Conservation (phyloP, 1,140 invertebrate genomes). For the Pteromalus puparum region DNA sequence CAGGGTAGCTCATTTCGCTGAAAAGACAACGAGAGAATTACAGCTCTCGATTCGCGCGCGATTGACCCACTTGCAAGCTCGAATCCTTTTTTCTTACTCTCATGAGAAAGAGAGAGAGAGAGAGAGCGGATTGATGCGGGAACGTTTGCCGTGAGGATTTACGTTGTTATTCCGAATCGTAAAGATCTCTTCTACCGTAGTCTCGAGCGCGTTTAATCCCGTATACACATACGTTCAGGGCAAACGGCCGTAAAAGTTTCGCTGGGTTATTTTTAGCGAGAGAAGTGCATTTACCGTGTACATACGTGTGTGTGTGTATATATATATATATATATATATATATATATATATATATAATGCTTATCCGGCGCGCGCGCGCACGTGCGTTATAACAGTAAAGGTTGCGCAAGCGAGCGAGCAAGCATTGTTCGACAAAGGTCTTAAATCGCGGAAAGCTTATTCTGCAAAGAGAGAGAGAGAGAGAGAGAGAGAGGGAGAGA, state of each 20-base stretch:
- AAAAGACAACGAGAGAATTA: slow-evolving; percentile 13
- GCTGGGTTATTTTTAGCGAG: background rate
- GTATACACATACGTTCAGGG: background rate
- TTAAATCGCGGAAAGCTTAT: background rate
- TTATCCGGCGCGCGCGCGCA: too few relatives aligned
- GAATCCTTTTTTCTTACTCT: background rate
- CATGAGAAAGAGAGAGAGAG: too few relatives aligned
- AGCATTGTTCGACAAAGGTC: background rate
- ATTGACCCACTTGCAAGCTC: background rate
- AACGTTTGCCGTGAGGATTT: background rate
- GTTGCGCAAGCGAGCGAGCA: too few relatives aligned
- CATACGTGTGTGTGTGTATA: too few relatives aligned
- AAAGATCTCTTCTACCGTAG: background rate
- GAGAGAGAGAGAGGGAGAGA: too few relatives aligned
- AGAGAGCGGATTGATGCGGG: background rate
- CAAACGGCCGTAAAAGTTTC: background rate
- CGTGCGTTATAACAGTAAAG: background rate
- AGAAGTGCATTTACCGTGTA: background rate
- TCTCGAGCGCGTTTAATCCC: too few relatives aligned
- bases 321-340: too few relatives aligned
- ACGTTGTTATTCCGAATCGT: background rate
- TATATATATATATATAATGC: background rate
- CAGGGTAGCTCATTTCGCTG: background rate
- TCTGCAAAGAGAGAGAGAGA: too few relatives aligned
- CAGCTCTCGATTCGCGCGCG: background rate